Conservation (phyloP, 2,888 invertebrate species). For the Orthosia cruda region DNA sequence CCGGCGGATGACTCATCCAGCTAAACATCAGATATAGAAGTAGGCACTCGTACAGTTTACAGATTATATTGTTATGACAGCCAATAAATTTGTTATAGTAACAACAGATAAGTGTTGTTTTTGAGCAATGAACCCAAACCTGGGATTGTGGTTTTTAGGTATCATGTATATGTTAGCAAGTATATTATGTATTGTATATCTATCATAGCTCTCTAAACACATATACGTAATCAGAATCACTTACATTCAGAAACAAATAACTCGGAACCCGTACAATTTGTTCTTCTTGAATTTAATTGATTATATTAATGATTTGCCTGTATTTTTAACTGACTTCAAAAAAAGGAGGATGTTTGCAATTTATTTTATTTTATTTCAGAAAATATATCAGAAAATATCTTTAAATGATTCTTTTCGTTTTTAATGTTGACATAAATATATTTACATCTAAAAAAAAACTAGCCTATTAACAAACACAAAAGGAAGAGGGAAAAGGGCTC, state of each 20-base stretch:
- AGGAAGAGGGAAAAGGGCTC: too few relatives aligned
- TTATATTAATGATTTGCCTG: too few relatives aligned
- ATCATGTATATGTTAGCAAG: background rate
- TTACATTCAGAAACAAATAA: background rate
- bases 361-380: too few relatives aligned
- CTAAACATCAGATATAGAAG: constrained; percentile 14
- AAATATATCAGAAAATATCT: too few relatives aligned
- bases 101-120: constrained; percentile 51
- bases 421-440: too few relatives aligned
- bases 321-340: too few relatives aligned
- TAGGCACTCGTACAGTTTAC: constrained; percentile 5
- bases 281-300: too few relatives aligned
- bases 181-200: background rate
- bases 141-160: constrained; percentile 6
- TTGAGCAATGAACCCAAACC: constrained; percentile 25
- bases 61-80: constrained; percentile 23
- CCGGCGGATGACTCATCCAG: constrained; percentile 27
- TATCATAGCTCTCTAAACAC: constrained; percentile 13
- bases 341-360: too few relatives aligned
- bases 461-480: too few relatives aligned
- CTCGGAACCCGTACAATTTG: too few relatives aligned
- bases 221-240: background rate
- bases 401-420: too few relatives aligned
- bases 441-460: too few relatives aligned
- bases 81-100: constrained; percentile 25